phyloP scores from a whole-genome alignment of 53 echinoderm and acorn worm species.

The Hippasteria phrygiana region DNA sequence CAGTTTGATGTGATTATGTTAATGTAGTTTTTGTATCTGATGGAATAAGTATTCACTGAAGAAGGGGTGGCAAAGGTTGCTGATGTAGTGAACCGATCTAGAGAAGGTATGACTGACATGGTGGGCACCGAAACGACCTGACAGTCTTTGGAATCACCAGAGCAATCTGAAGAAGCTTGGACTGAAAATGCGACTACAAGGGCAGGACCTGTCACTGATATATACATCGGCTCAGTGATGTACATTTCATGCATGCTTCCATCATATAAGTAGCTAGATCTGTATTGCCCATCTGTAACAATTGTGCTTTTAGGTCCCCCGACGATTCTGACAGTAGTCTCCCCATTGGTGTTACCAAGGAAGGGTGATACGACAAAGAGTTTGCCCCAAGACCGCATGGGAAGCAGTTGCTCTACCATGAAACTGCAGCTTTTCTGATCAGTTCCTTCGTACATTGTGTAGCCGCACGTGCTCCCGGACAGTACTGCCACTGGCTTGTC shows the following conservation, averaged over 20 bases:
- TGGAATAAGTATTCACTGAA: background rate
- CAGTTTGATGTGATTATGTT: conserved; percentile 29
- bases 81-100: conserved; percentile 9
- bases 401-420: conserved; percentile 63
- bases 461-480: conserved; percentile 64
- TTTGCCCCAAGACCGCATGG: conserved; percentile 51
- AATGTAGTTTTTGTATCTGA: conserved; percentile 6
- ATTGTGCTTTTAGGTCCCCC: background rate
- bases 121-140: conserved; percentile 18
- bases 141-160: background rate
- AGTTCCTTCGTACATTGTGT: conserved; percentile 19
- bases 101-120: conserved; percentile 28
- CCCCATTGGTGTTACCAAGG: conserved; percentile 22
- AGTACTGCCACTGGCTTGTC: conserved; percentile 56
- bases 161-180: background rate
- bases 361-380: conserved; percentile 43
- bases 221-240: conserved; percentile 23
- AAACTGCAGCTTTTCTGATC: conserved; percentile 49
- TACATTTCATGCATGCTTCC: conserved; percentile 29
- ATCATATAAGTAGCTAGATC: background rate
- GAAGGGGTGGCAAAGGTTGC: conserved; percentile 13
- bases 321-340: conserved; percentile 56
- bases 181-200: conserved; percentile 41
- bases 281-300: background rate
- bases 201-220: conserved; percentile 2